Evolutionary conservation across 1,140 invertebrate species (phyloP), one percentile per base, ranked within the genome.

Genomic region (Sitobion miscanthi): DNA sequence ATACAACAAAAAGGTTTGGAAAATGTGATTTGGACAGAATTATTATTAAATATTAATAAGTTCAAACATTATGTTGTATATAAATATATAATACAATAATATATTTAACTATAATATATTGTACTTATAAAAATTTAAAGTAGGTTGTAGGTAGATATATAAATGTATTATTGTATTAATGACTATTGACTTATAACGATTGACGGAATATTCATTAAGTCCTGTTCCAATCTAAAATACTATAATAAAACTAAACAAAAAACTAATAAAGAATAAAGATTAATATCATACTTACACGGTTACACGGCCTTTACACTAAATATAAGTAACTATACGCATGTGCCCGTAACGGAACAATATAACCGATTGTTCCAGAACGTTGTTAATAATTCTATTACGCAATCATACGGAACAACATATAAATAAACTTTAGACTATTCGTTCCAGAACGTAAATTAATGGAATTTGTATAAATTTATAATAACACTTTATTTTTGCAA

Each of bases 401-500:
- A 77, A 77, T 77, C 62, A 77, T 17, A 35, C 62, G 62, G 62
- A 77, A 77, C 62, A 77, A 77, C 62, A 77, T 35, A 57, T 77
- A 77, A 77, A 77, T 77, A 77, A 77, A 77, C 62, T 77, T 77
- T 77, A n/a, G n/a, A 77, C n/a, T 77, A 77, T 77, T 77, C 30
- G 62, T 77, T 77, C 62, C 62, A 30, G 62, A 35, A 77, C 62
- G 62, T 77, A 77, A n/a, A 77, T 77, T n/a, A 77, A 77, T 77
- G n/a, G 62, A 77, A 77, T 77, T 77, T n/a, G 14, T 77, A n/a
- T 77, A 35, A n/a, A 77, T n/a, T n/a, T 77, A 77, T 77, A 77
- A n/a, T n/a, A 77, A 77, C n/a, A 77, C n/a, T 77, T 77, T 77
- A 77, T 77, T 77, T 77, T 77, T 77, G 62, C 62, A 77, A n/a